phyloP scores from a whole-genome alignment of 1,140 invertebrate species.

The Drosophila arizonae region DNA sequence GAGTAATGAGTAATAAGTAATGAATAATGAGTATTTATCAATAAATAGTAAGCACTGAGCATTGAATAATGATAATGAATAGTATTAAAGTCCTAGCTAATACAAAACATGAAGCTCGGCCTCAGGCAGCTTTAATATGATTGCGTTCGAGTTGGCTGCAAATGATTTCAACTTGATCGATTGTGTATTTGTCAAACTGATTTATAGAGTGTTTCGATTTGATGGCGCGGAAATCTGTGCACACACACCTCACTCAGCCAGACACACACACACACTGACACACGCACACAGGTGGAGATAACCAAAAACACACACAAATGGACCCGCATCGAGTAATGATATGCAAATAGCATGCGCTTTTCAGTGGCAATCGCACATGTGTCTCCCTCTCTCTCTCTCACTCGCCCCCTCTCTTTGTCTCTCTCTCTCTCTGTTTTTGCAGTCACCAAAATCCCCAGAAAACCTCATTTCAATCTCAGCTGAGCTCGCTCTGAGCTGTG shows the following conservation, averaged over 20 bases:
- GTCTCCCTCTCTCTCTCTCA: background rate
- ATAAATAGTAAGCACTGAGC: background rate
- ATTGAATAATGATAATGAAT: too few species aligned
- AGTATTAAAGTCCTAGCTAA: too few species aligned
- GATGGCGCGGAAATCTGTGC: conserved; percentile 68
- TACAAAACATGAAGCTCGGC: too few species aligned
- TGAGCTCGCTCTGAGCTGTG: conserved; percentile 66
- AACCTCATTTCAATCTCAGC: conserved; percentile 75
- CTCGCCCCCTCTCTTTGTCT: background rate
- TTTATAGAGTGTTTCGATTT: conserved; percentile 73
- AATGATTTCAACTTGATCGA: conserved; percentile 64
- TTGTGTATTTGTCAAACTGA: conserved; percentile 76
- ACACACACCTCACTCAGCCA: conserved; percentile 14
- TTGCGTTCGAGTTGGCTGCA: conserved; percentile 31
- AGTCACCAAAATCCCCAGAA: conserved; percentile 41
- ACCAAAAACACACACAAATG: conserved; percentile 20
- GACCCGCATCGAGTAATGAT: conserved; percentile 62
- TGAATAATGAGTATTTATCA: background rate
- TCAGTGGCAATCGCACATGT: conserved; percentile 42
- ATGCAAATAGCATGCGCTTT: conserved; percentile 77
- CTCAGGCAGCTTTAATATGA: background rate
- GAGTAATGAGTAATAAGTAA: background rate
- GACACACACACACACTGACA: conserved; percentile 3
- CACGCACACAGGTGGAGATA: conserved; percentile 7
- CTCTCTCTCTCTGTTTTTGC: conserved; percentile 30